These are phyloP conservation scores for Drosophila paucipuncta DNA, from an alignment of 2,888 invertebrate genomes.

Conservation along the genomic window DNA sequence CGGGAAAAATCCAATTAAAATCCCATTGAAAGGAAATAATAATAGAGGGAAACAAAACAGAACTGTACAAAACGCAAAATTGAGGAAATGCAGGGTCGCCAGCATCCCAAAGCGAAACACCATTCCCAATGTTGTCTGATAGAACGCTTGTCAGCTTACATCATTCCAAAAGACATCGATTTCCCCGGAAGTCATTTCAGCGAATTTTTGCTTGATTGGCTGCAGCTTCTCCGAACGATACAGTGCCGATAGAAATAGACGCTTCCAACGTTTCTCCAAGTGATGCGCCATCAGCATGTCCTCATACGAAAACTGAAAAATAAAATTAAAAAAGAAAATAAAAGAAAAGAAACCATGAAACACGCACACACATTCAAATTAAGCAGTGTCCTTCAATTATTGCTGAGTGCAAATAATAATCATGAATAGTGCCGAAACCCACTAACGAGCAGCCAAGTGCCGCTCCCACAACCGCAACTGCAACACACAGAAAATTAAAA, in stretches of 20 bases:
- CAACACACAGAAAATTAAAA: slow-evolving; percentile 28
- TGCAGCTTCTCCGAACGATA: slow-evolving; percentile 90
- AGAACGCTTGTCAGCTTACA: slow-evolving; percentile 71
- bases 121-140: slow-evolving; percentile 7
- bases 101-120: slow-evolving; percentile 17
- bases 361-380: slow-evolving; percentile 64
- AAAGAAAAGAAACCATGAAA: slow-evolving; percentile 19
- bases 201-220: slow-evolving; percentile 94
- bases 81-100: slow-evolving; percentile 71
- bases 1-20: slow-evolving; percentile 85
- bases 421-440: slow-evolving; percentile 74
- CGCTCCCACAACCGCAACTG: slow-evolving; percentile 34
- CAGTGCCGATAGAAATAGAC: slow-evolving; percentile 89
- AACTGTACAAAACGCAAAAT: slow-evolving; percentile 74
- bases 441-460: slow-evolving; percentile 65
- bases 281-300: slow-evolving; percentile 86
- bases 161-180: slow-evolving; percentile 86
- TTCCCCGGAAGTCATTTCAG: slow-evolving; percentile 91
- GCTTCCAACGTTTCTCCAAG: slow-evolving; percentile 90
- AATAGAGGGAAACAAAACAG: slow-evolving; percentile 82
- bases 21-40: slow-evolving; percentile 83
- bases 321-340: background rate
- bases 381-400: slow-evolving; percentile 73
- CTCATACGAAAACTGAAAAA: slow-evolving; percentile 83
- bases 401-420: slow-evolving; percentile 79